A percentile compares a stretch with the other conserved stretches of the same genome.
Evolutionary conservation across 2,888 invertebrate species (phyloP).

Genomic region (Onchidella celtica): DNA sequence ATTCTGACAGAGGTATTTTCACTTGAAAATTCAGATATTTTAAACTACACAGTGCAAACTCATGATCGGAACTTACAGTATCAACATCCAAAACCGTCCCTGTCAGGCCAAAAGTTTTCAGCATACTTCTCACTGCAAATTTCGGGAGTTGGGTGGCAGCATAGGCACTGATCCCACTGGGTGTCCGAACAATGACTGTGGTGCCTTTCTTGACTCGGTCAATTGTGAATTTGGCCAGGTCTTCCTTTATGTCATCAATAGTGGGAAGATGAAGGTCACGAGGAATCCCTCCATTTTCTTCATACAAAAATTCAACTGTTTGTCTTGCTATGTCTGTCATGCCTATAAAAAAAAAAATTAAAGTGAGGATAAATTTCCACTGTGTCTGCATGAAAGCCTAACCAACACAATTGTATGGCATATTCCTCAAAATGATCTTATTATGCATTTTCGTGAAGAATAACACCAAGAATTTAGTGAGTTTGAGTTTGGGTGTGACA

Average conservation of each 20-base stretch:
- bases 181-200: conserved; percentile 75
- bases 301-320: conserved; percentile 80
- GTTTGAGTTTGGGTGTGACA: no score
- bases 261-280: conserved; percentile 80
- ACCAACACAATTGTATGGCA: no score
- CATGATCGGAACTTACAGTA: conserved; percentile 62
- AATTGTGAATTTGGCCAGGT: conserved; percentile 79
- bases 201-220: conserved; percentile 79
- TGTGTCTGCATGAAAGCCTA: no score
- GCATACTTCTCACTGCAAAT: conserved; percentile 78
- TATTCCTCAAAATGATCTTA: no score
- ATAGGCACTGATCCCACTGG: conserved; percentile 61
- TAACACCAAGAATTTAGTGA: no score
- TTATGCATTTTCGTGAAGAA: no score
- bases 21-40: no score
- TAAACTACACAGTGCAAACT: no score
- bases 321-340: conserved; percentile 81
- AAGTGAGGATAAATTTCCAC: no score
- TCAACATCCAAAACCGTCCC: conserved; percentile 80
- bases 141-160: conserved; percentile 74
- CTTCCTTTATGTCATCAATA: conserved; percentile 80
- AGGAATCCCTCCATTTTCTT: conserved; percentile 80
- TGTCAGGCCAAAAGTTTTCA: conserved; percentile 79
- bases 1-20: no score
- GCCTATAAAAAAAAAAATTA: conserved; percentile 60